These are phyloP conservation scores for Lasioglossum marginatum DNA, from an alignment of 2,888 invertebrate species.

Conservation along the genomic window DNA sequence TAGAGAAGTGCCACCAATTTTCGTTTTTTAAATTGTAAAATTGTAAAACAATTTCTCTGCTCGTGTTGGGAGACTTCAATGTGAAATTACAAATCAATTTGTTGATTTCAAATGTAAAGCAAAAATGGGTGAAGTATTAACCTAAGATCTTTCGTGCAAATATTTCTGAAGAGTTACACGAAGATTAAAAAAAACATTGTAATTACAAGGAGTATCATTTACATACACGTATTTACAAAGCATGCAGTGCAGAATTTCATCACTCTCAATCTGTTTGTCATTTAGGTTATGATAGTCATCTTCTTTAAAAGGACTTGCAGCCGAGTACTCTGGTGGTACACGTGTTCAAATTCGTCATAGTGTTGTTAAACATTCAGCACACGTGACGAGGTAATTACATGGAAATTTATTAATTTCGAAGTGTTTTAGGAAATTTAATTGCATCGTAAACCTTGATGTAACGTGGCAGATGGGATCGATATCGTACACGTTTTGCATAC, in stretches of 20 bases:
- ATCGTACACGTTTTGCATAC: constrained; percentile 26
- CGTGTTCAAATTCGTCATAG: neutral
- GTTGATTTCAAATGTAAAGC: neutral
- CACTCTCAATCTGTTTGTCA: neutral
- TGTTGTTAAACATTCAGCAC: neutral
- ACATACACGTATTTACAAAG: neutral
- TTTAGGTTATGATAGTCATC: neutral
- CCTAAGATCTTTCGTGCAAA: neutral
- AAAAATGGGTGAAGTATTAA: neutral
- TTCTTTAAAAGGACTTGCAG: neutral
- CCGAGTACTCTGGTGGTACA: neutral
- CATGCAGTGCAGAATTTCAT: neutral
- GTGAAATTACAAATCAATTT: neutral
- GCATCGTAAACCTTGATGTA: neutral
- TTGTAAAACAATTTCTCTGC: neutral
- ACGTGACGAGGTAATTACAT: neutral
- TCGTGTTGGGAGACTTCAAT: neutral
- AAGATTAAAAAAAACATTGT: neutral
- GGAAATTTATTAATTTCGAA: neutral
- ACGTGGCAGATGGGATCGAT: neutral
- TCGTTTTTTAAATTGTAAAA: neutral
- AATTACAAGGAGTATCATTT: neutral
- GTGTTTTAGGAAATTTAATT: constrained; percentile 28
- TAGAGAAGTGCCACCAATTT: neutral
- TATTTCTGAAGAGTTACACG: neutral